These are phyloP conservation scores for Vultur gryphus DNA, from an alignment of 2,797 vertebrate genomes.

Conservation along the genomic window DNA sequence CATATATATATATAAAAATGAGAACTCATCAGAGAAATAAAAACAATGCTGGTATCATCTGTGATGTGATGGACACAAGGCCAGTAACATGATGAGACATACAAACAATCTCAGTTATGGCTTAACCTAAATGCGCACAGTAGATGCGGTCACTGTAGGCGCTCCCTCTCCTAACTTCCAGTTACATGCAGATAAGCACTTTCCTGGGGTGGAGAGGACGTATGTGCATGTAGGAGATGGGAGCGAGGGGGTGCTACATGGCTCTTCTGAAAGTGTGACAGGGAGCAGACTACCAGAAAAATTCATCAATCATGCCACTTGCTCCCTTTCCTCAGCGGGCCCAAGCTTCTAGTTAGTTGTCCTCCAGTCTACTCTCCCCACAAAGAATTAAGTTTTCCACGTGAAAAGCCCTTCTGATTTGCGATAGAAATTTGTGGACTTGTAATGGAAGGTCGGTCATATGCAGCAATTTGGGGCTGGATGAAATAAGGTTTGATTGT, in stretches of 20 bases:
- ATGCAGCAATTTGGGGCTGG: not conserved
- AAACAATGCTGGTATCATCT: not conserved
- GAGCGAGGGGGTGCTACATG: fast-evolving
- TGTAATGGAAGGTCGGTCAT: not conserved
- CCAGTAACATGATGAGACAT: not conserved
- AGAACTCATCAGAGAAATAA: not conserved
- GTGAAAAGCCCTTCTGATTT: not conserved
- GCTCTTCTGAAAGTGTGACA: not conserved
- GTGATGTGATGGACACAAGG: not conserved
- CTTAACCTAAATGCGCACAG: fast-evolving
- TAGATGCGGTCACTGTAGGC: fast-evolving
- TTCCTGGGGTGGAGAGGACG: not conserved
- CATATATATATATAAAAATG: not conserved
- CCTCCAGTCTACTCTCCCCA: not conserved
- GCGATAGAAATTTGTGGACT: fast-evolving
- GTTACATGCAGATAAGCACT: not conserved
- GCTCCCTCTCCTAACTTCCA: not conserved
- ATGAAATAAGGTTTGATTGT: not conserved
- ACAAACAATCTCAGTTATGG: not conserved
- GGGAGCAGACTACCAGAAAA: not conserved
- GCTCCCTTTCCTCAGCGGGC: not conserved
- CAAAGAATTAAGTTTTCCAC: not conserved
- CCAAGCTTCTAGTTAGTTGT: not conserved
- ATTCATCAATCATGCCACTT: not conserved
- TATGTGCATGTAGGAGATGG: fast-evolving